These are phyloP conservation scores for Orthosia gracilis DNA, from an alignment of 2,888 invertebrate species.

Conservation along the genomic window DNA sequence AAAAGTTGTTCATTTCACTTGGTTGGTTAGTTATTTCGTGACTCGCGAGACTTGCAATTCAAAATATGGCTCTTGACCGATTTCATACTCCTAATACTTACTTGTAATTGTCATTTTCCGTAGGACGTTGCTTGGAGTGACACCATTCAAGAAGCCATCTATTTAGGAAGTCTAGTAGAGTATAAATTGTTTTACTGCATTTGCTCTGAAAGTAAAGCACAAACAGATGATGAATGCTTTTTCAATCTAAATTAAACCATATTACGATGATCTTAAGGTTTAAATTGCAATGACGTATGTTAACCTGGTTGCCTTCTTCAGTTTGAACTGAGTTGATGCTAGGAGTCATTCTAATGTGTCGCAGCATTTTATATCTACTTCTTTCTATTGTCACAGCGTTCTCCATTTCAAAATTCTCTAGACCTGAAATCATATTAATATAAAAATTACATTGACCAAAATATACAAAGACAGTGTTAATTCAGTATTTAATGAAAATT, in stretches of 20 bases:
- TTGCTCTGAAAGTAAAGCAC: slow-evolving; percentile 84
- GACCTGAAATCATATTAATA: slow-evolving; percentile 69
- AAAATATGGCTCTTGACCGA: neutral
- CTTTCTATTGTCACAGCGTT: slow-evolving; percentile 73
- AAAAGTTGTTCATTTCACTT: neutral
- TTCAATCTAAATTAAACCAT: slow-evolving; percentile 1
- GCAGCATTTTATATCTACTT: slow-evolving; percentile 82
- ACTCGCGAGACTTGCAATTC: neutral
- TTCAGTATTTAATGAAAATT: neutral
- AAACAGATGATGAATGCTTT: neutral
- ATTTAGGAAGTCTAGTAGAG: slow-evolving; percentile 94
- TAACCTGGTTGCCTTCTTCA: slow-evolving; percentile 89
- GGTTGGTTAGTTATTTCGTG: neutral
- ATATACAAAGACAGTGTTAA: neutral
- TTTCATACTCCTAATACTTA: slow-evolving; percentile 64
- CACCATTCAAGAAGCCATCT: slow-evolving; percentile 94
- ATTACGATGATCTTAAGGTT: neutral
- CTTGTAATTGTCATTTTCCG: slow-evolving; percentile 87
- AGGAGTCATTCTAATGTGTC: slow-evolving; percentile 85
- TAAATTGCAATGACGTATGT: neutral
- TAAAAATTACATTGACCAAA: no score
- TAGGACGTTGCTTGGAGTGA: slow-evolving; percentile 82
- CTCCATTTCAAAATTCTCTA: slow-evolving; percentile 80
- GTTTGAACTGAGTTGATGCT: slow-evolving; percentile 82
- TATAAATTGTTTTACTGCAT: slow-evolving; percentile 93